Evolutionary conservation across 2,888 invertebrate genomes (phyloP), one percentile per base, ranked within the genome.

Genomic region (Trichogramma evanescens): DNA sequence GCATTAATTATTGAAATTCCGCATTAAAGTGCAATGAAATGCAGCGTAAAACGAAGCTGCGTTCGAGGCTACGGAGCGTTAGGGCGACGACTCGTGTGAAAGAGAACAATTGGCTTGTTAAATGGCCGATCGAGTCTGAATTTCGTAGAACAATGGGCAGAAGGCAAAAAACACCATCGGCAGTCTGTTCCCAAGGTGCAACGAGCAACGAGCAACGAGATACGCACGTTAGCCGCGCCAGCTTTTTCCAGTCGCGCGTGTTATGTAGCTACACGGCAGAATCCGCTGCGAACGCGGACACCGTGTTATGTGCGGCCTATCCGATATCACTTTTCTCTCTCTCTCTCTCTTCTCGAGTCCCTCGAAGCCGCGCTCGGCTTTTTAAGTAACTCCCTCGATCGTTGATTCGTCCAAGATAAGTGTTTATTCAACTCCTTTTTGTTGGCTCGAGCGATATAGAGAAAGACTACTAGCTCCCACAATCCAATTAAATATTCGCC

Each of bases 31-130:
- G 26, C 26, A 26, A 26, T 26, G 26, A 26, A 26, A 26, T 26
- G 26, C 2, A 26, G 26, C 26, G 26, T 26, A 26, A 26, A 26
- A 26, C 26, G 26, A 26, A 26, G 26, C 26, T 26, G 26, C 26
- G 26, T 26, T 26, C 26, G 26, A 26, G 26, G 26, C 26, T 26
- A 26, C 2, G 3, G 3, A 26, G 26, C 26, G 26, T 26, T 26
- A 26, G 26, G 26, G 26, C 26, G 26, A 26, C 26, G 26, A 26
- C 44, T 57, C 61, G 58, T 61, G 58, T 52, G 61, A 61, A 61
- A 58, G 58, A 61, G 58, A 61, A 61, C 61, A 58, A 61, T 61
- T 61, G 61, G 61, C 58, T 58, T 61, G 58, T 61, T 61, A 61
- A 43, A 42, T 46, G 58, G 52, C 44, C 42, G 8, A 6, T 2